phyloP scores from a whole-genome alignment of 2,888 invertebrate species.

The Andrena bucephala region DNA sequence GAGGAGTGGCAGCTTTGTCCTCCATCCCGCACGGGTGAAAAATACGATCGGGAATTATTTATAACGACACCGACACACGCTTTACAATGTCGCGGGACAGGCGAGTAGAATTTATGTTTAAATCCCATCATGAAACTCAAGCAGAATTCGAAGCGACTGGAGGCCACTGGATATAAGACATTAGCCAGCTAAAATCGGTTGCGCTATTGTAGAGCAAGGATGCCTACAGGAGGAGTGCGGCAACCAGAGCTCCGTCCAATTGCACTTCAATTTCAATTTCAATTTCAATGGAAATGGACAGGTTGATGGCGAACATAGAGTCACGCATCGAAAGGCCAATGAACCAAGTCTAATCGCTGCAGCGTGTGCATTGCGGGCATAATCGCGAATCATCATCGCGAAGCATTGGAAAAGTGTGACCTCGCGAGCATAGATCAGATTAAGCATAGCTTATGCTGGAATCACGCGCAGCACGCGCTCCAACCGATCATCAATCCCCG shows the following conservation, averaged over 20 bases:
- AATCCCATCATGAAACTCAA: background rate
- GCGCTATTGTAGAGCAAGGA: too few species aligned
- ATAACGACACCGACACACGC: background rate
- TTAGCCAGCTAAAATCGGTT: too few species aligned
- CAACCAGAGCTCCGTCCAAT: background rate
- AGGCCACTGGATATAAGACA: too few species aligned
- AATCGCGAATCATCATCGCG: background rate
- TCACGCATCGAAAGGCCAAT: background rate
- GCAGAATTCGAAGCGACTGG: background rate
- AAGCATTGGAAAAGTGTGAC: slow-evolving; percentile 20
- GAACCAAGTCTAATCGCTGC: background rate
- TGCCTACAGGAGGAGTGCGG: too few species aligned
- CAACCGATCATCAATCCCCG: slow-evolving; percentile 63
- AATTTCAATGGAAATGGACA: background rate
- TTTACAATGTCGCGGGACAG: background rate
- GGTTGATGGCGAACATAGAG: background rate
- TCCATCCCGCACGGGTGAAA: background rate
- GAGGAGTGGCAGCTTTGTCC: background rate
- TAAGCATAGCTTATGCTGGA: slow-evolving; percentile 1
- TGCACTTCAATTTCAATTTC: background rate
- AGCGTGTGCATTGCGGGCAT: background rate
- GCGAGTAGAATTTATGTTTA: background rate
- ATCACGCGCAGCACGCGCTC: slow-evolving; percentile 29
- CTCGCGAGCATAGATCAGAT: slow-evolving; percentile 4
- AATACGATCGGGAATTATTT: background rate